A percentile compares a stretch with the other conserved stretches of the same genome.
These are phyloP conservation scores for Papilio helenus DNA, from an alignment of 1,140 invertebrate species.

Conservation along the genomic window DNA sequence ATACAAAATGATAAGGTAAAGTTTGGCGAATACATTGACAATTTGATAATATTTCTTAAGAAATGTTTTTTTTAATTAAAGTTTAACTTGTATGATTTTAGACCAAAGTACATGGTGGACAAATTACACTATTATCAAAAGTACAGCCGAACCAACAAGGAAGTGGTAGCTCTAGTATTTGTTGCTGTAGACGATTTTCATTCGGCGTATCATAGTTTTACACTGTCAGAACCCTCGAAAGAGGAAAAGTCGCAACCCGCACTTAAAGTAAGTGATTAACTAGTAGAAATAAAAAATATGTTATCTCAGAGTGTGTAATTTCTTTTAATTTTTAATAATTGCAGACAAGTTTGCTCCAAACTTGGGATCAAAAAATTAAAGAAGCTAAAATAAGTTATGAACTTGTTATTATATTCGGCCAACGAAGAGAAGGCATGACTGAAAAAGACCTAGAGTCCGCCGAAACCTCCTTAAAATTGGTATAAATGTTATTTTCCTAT, in stretches of 20 bases:
- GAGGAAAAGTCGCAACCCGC: conserved; percentile 52
- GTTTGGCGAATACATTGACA: not conserved
- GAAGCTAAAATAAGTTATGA: conserved; percentile 71
- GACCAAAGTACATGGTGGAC: conserved; percentile 69
- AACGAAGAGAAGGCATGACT: conserved; percentile 58
- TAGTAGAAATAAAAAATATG: not conserved
- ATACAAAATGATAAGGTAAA: conserved; percentile 69
- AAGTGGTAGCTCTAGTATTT: conserved; percentile 53
- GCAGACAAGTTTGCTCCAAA: conserved; percentile 48
- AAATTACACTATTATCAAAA: conserved; percentile 58
- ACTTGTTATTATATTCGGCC: conserved; percentile 49
- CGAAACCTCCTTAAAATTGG: not conserved
- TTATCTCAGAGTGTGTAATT: not conserved
- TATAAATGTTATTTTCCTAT: not conserved
- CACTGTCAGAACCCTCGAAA: conserved; percentile 59
- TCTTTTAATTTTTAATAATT: conserved; percentile 8
- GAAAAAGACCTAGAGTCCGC: conserved; percentile 32
- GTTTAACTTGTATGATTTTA: conserved; percentile 2
- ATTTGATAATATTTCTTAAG: not conserved
- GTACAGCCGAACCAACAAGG: conserved; percentile 47
- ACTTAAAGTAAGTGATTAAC: conserved; percentile 52
- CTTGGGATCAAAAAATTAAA: conserved; percentile 68
- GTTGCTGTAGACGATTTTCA: conserved; percentile 71
- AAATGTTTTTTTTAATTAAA: not conserved
- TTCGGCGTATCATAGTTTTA: conserved; percentile 61